Percentiles rank a stretch among this genome's conserved stretches.
Evolutionary conservation across 1,140 invertebrate species (phyloP).

Genomic region (Zaprionus gabonicus): DNA sequence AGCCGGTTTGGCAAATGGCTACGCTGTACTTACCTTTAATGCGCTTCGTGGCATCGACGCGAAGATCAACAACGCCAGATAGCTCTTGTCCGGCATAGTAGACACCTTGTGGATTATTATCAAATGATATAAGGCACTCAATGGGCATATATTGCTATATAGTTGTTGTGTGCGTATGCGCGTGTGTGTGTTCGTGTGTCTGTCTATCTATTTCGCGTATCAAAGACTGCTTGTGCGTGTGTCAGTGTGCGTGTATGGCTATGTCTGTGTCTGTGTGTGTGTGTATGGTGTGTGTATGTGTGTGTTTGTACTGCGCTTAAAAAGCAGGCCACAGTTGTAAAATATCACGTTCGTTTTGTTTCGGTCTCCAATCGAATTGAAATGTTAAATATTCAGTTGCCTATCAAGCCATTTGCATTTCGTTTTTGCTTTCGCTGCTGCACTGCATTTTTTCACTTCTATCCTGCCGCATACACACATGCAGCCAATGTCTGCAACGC

Average conservation of each 20-base stretch:
- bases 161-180: conserved; percentile 39
- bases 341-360: conserved; percentile 67
- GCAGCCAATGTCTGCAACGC: conserved; percentile 47
- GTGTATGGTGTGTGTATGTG: conserved; percentile 9
- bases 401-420: conserved; percentile 73
- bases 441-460: conserved; percentile 66
- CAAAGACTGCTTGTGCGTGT: conserved; percentile 5
- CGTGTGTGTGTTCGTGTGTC: conserved; percentile 20
- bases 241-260: background rate
- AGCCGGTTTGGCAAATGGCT: background rate
- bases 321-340: conserved; percentile 72
- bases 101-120: conserved; percentile 85
- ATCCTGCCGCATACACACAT: conserved; percentile 59
- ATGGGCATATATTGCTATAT: conserved; percentile 84
- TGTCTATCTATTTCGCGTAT: conserved; percentile 5
- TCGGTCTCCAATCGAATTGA: conserved; percentile 43
- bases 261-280: conserved; percentile 20
- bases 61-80: conserved; percentile 84
- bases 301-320: conserved; percentile 54
- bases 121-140: conserved; percentile 86
- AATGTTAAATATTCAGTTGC: conserved; percentile 64
- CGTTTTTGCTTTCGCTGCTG: conserved; percentile 57
- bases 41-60: conserved; percentile 79
- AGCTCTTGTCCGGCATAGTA: conserved; percentile 86
- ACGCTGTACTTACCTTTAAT: conserved; percentile 73